Evolutionary conservation across 2,888 invertebrate species (phyloP), one percentile per base, ranked within the genome.

Genomic region (Frankliniella fusca): DNA sequence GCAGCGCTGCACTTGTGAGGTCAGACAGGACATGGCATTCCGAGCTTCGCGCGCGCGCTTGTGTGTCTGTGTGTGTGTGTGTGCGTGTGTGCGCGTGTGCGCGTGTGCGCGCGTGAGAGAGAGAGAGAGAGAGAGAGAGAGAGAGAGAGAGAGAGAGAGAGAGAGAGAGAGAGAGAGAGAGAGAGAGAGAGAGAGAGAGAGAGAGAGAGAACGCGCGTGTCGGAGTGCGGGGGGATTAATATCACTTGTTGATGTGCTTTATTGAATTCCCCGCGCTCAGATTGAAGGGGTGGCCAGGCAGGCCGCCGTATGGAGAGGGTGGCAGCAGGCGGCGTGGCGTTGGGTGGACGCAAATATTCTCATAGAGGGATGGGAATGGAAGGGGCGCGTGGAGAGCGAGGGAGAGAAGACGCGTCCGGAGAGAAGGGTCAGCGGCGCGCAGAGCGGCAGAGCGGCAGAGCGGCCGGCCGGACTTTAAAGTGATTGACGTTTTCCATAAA

Each of bases 401-500:
- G 5, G 38, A 38, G 38, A 38, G 38, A 18, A 18, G 54, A 54
- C 15, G 54, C 15, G 54, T 11, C 11, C 15, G 54, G 54, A 18
- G 54, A 54, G 54, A 8, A 18, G 54, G 54, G 54, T 54, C 18
- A 54, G 54, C 38, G 38, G 5, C 38, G 38, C 38, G 38, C n/a
- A n/a, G n/a, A n/a, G n/a, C n/a, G n/a, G n/a, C n/a, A n/a, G n/a
- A n/a, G n/a, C n/a, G n/a, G n/a, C n/a, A n/a, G n/a, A n/a, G n/a
- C n/a, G n/a, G n/a, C 38, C 38, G 38, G 38, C 38, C 23, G 23
- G 70, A 76, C 70, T 76, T 76, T 76, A 76, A 76, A 76, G 70
- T 76, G 70, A 76, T 76, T 76, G 70, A 76, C 70, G 27, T 76
- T 76, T 76, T 76, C 70, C 70, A 76, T 76, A 76, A 27, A 76